These are phyloP conservation scores for Eudemis profundana DNA, from an alignment of 2,888 invertebrate genomes.

Conservation along the genomic window DNA sequence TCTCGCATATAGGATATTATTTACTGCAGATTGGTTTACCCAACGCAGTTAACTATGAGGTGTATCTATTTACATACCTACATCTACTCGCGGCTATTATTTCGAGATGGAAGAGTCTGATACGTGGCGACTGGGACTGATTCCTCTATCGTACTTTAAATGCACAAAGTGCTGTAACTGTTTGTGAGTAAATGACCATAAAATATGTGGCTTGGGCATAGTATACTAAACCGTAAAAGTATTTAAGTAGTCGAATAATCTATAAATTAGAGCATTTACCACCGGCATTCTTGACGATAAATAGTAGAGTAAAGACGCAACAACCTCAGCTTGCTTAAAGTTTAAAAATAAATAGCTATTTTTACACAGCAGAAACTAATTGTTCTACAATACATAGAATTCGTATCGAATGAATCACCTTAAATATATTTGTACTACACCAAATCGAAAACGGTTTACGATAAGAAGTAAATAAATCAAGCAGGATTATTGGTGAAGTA, in stretches of 20 bases:
- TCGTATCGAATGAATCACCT: neutral
- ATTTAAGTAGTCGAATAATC: neutral
- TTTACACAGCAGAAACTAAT: neutral
- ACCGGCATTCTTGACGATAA: no score
- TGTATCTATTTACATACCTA: constrained; percentile 33
- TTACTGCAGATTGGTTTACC: constrained; percentile 41
- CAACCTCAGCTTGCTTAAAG: neutral
- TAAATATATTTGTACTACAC: neutral
- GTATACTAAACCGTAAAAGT: no score
- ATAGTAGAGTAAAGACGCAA: neutral
- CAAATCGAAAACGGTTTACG: neutral
- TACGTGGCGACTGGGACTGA: constrained; percentile 36
- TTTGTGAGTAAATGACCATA: constrained; percentile 30
- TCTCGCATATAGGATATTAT: constrained; percentile 28
- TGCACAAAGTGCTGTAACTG: constrained; percentile 33
- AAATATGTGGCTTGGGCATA: neutral
- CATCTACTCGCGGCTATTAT: constrained; percentile 27
- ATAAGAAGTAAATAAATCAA: no score
- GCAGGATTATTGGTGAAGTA: no score
- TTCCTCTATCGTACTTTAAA: constrained; percentile 33
- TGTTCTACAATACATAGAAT: neutral
- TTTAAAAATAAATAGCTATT: no score
- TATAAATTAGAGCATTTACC: neutral
- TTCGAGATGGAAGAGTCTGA: constrained; percentile 35
- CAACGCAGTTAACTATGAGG: constrained; percentile 28